phyloP scores from a whole-genome alignment of 2,888 invertebrate species.

The Troides oblongomaculatus region DNA sequence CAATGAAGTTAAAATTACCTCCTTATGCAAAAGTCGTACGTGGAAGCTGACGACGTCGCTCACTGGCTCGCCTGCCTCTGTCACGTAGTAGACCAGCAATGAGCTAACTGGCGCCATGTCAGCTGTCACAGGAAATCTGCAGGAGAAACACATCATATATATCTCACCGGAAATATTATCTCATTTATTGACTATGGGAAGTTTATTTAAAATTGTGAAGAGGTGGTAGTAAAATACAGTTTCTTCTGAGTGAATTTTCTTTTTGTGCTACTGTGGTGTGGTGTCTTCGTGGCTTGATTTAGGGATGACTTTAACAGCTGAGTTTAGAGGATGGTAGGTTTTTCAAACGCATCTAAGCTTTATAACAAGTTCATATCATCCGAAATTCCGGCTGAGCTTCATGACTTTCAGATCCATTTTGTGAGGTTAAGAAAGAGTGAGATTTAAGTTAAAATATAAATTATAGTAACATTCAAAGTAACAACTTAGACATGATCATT shows the following conservation, averaged over 20 bases:
- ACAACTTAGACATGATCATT: too few species aligned
- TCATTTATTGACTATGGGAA: not conserved
- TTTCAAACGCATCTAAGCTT: not conserved
- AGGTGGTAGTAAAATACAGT: too few species aligned
- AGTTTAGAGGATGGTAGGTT: not conserved
- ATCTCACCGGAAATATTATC: constrained; percentile 1
- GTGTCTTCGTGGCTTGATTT: not conserved
- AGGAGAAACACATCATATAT: constrained; percentile 10
- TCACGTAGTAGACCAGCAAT: constrained; percentile 83
- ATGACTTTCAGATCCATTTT: too few species aligned
- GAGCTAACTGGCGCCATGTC: constrained; percentile 85
- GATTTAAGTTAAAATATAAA: too few species aligned
- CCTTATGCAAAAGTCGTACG: constrained; percentile 81
- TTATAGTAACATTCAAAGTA: too few species aligned
- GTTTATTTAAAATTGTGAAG: too few species aligned
- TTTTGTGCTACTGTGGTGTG: not conserved
- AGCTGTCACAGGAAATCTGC: constrained; percentile 82
- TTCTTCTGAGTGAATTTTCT: not conserved
- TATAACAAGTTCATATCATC: too few species aligned
- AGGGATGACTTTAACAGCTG: not conserved
- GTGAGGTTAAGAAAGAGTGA: too few species aligned
- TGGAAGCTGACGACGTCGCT: constrained; percentile 84
- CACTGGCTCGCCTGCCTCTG: constrained; percentile 82
- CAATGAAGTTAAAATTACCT: constrained; percentile 61
- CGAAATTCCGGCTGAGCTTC: too few species aligned